Evolutionary conservation across 2,797 vertebrate species (phyloP).

Genomic region (Hoplostethus atlanticus): DNA sequence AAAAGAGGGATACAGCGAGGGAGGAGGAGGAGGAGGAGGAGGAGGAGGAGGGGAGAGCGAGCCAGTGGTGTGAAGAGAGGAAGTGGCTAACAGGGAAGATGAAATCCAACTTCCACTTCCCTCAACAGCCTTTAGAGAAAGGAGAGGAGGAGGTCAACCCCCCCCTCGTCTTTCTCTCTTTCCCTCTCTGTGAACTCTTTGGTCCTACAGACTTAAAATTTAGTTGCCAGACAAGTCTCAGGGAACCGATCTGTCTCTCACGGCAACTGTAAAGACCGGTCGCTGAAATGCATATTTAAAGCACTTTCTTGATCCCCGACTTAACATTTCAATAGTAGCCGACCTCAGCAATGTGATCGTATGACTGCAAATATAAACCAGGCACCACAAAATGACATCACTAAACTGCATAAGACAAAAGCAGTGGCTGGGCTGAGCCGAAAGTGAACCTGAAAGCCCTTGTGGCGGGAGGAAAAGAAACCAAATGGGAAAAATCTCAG

Average conservation of each 20-base stretch:
- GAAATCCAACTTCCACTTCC: constrained; percentile 75
- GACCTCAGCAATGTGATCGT: background rate
- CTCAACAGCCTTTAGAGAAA: constrained; percentile 58
- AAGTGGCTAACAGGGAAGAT: constrained; percentile 74
- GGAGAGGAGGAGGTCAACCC: constrained; percentile 36
- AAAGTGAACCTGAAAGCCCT: constrained; percentile 59
- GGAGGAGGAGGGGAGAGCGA: constrained; percentile 19
- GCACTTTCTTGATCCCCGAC: background rate
- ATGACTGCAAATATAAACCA: constrained; percentile 3
- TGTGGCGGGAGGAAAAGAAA: constrained; percentile 43
- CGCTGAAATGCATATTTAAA: constrained; percentile 8
- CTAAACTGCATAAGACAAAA: constrained; percentile 8
- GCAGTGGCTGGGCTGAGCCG: background rate
- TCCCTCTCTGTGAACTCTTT: background rate
- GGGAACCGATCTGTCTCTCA: background rate
- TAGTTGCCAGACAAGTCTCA: background rate
- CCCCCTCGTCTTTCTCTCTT: constrained; percentile 1
- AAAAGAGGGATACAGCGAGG: background rate
- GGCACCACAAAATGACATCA: background rate
- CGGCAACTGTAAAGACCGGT: background rate
- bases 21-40: constrained; percentile 16
- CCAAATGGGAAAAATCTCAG: constrained; percentile 61
- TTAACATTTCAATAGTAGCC: constrained; percentile 3
- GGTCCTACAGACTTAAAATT: background rate
- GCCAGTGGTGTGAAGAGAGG: constrained; percentile 42